Percentiles rank a stretch among this genome's conserved stretches.
phyloP scores from a whole-genome alignment of 2,888 invertebrate species.

The Anticlea derivata region DNA sequence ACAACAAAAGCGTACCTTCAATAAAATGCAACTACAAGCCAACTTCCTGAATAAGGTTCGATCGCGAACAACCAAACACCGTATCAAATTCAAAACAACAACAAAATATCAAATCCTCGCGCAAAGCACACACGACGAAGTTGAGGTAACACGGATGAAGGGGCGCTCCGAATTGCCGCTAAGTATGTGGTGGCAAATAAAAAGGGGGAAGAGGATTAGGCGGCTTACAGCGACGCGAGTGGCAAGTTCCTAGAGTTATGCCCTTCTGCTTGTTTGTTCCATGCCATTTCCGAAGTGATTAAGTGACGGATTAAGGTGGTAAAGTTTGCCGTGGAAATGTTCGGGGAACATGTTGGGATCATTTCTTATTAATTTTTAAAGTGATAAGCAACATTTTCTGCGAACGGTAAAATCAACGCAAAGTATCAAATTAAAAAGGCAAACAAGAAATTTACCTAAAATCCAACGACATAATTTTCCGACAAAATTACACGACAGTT shows the following conservation, averaged over 20 bases:
- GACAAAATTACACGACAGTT: slow-evolving; percentile 49
- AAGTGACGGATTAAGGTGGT: slow-evolving; percentile 61
- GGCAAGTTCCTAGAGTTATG: slow-evolving; percentile 66
- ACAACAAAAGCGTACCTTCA: slow-evolving; percentile 4
- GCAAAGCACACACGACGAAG: slow-evolving; percentile 46
- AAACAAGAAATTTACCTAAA: slow-evolving; percentile 37
- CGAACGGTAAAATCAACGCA: not conserved
- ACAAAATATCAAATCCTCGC: slow-evolving; percentile 30
- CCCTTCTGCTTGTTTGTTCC: slow-evolving; percentile 64
- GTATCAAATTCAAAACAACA: slow-evolving; percentile 39
- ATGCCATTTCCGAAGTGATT: slow-evolving; percentile 69
- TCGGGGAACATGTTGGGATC: not conserved
- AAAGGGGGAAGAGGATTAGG: slow-evolving; percentile 74
- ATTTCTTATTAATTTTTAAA: too few species aligned
- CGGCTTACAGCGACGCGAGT: slow-evolving; percentile 65
- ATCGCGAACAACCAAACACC: slow-evolving; percentile 28
- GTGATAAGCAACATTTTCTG: not conserved
- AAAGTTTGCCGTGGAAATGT: slow-evolving; percentile 31
- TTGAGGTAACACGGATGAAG: slow-evolving; percentile 54
- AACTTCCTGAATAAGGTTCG: slow-evolving; percentile 27
- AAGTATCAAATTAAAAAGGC: slow-evolving; percentile 22
- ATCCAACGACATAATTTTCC: slow-evolving; percentile 41
- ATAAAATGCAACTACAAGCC: slow-evolving; percentile 15
- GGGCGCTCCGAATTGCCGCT: slow-evolving; percentile 68
- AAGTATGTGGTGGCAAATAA: slow-evolving; percentile 76